Evolutionary conservation across 30 jellyfish, hydroid and myxozoan species (phyloP).

Genomic region (Aurelia aurita): DNA sequence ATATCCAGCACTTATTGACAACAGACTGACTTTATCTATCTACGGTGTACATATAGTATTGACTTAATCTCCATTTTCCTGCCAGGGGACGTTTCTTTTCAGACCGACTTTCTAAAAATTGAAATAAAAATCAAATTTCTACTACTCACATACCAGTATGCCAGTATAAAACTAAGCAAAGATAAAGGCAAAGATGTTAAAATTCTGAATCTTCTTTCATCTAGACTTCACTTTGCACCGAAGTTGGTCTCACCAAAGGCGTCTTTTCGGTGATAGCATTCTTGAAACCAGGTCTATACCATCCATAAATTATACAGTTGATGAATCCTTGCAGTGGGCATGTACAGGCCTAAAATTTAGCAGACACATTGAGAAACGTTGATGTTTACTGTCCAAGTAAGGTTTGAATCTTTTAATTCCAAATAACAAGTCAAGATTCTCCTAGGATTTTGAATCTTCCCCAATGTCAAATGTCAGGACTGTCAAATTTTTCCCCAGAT

Average conservation of each 20-base stretch:
- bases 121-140: neutral
- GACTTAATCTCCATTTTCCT: no score
- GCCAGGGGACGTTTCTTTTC: no score
- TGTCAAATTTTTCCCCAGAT: no score
- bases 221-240: conserved; percentile 30
- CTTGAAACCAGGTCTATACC: conserved; percentile 77
- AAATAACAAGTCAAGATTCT: no score
- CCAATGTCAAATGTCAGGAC: no score
- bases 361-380: neutral
- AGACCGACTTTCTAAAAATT: no score
- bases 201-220: neutral
- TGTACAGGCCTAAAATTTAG: conserved; percentile 66
- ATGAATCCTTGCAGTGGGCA: conserved; percentile 82
- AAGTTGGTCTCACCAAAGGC: conserved; percentile 49
- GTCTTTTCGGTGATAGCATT: conserved; percentile 58
- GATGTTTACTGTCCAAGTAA: no score
- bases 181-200: neutral
- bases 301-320: conserved; percentile 73
- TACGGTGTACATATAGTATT: no score
- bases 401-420: no score
- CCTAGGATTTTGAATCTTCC: no score
- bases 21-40: no score
- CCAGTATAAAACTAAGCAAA: neutral
- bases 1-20: no score
- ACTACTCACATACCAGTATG: neutral